These are phyloP conservation scores for Cacoxenus indagator DNA, from an alignment of 2,888 invertebrate genomes.

Conservation along the genomic window DNA sequence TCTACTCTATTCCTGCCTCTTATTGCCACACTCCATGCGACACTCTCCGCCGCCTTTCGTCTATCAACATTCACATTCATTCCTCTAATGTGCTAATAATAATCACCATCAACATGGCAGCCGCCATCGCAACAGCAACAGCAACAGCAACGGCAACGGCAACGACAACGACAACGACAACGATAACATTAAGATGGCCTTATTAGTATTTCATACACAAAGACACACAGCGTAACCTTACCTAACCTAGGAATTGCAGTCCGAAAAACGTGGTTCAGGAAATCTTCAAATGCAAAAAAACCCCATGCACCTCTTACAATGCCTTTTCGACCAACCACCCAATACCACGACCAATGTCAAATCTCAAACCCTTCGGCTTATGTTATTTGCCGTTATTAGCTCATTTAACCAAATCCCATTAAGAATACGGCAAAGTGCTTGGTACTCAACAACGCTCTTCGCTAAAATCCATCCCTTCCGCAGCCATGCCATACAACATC, in stretches of 20 bases:
- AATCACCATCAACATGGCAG: conserved; percentile 63
- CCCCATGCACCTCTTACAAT: too few species aligned
- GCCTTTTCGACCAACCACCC: too few species aligned
- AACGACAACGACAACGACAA: neutral
- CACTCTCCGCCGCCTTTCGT: too few species aligned
- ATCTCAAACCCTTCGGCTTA: conserved; percentile 13
- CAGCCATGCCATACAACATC: neutral
- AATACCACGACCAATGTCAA: too few species aligned
- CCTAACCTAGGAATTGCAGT: too few species aligned
- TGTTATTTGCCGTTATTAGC: conserved; percentile 48
- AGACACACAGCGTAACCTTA: neutral
- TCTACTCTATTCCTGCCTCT: neutral
- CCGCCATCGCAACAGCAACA: conserved; percentile 24
- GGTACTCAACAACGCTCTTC: neutral
- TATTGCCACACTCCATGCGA: too few species aligned
- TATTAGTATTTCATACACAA: neutral
- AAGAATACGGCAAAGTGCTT: conserved; percentile 19
- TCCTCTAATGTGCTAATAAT: conserved; percentile 59
- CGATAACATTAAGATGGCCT: neutral
- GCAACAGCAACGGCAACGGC: neutral
- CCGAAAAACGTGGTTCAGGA: too few species aligned
- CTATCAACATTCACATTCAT: neutral
- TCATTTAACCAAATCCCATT: conserved; percentile 63
- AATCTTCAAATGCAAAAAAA: too few species aligned
- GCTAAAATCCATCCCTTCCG: neutral